Conservation (phyloP, 2,113 vertebrate genomes). For the Stegastes partitus region DNA sequence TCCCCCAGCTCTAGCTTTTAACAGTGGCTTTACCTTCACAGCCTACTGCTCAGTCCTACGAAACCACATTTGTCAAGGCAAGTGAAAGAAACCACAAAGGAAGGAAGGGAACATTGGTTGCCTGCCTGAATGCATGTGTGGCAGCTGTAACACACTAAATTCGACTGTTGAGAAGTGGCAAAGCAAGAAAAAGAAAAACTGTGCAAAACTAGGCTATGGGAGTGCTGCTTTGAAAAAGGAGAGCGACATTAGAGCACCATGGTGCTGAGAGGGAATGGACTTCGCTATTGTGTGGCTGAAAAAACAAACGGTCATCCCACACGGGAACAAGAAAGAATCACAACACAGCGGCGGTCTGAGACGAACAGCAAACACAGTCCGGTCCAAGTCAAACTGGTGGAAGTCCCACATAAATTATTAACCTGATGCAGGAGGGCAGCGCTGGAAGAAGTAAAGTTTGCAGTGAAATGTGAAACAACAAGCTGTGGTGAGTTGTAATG, state of each 20-base stretch:
- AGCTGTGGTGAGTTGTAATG: background rate
- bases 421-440: constrained; percentile 14
- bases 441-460: background rate
- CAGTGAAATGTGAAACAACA: background rate
- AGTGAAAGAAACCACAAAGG: constrained; percentile 49
- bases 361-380: constrained; percentile 39
- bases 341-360: constrained; percentile 46
- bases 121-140: constrained; percentile 14
- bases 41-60: constrained; percentile 27
- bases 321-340: constrained; percentile 50
- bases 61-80: constrained; percentile 51
- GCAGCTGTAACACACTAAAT: constrained; percentile 24
- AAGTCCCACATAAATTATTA: constrained; percentile 54
- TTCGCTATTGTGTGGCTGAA: constrained; percentile 64
- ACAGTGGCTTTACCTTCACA: constrained; percentile 43
- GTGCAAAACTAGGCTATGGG: constrained; percentile 32
- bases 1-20: constrained; percentile 34
- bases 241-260: background rate
- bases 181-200: constrained; percentile 11
- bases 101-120: constrained; percentile 28
- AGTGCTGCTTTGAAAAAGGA: constrained; percentile 44
- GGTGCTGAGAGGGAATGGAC: constrained; percentile 30
- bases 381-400: constrained; percentile 32
- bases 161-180: constrained; percentile 35
- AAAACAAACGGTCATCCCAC: constrained; percentile 63